Evolutionary conservation across 1,140 invertebrate species (phyloP), one percentile per base, ranked within the genome.

Genomic region (Sycobia sp.): DNA sequence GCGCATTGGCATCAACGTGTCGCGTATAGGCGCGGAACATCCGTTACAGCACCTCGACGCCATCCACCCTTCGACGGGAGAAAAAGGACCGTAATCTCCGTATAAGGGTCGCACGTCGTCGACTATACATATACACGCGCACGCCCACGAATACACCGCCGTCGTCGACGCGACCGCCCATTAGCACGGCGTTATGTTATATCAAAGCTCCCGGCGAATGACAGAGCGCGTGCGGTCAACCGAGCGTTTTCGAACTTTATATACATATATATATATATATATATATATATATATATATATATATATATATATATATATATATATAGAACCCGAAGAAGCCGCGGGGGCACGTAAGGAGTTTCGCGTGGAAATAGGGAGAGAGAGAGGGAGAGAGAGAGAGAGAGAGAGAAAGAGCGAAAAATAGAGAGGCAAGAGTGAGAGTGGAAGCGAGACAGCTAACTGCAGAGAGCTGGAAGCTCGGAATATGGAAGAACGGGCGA

Each of bases 341-440:
- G n/a, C n/a, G n/a, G n/a, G n/a, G n/a, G n/a, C n/a, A n/a, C n/a
- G n/a, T n/a, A n/a, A n/a, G n/a, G n/a, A n/a, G n/a, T n/a, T n/a
- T n/a, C n/a, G n/a, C n/a, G n/a, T n/a, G n/a, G n/a, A n/a, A n/a
- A n/a, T n/a, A n/a, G n/a, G 4, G 29, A 46, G 62, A 29, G 53
- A 59, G 65, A 32, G 44, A 47, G 38, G 34, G 20, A 20, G 47
- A 27, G 34, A 60, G 55, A 62, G 49, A 61, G 44, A 53, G 59
- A 50, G 50, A 32, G 61, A 56, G 43, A 62, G 61, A 16, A 59
- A 47, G 46, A 66, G 50, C 13, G 20, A 23, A 10, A 46, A 3
- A 4, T 11, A 1, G 3, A 63, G 53, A 63, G 60, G 58, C 39
- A 55, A 49, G 57, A 64, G 65, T 13, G 34, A 61, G 66, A 4